These are phyloP conservation scores for Tetraodon nigroviridis DNA, from an alignment of 2,113 vertebrate species.

Conservation along the genomic window DNA sequence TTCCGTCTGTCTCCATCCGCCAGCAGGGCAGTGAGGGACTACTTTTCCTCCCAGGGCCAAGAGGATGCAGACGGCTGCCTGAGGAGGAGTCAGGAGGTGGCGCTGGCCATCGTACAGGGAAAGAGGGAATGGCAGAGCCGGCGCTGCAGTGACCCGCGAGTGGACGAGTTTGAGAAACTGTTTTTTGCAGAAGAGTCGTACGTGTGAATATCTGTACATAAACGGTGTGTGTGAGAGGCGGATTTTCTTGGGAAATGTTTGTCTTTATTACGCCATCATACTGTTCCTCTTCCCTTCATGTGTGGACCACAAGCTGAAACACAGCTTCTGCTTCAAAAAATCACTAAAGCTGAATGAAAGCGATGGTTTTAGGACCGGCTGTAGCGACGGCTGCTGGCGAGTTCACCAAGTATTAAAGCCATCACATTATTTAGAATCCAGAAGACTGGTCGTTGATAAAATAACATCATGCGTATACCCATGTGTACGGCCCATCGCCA, in stretches of 20 bases:
- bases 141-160: constrained; percentile 72
- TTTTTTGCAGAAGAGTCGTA: constrained; percentile 79
- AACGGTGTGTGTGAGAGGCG: constrained; percentile 10
- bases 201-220: constrained; percentile 42
- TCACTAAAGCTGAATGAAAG: no score
- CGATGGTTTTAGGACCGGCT: no score
- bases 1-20: constrained; percentile 64
- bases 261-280: constrained; percentile 10
- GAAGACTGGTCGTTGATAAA: no score
- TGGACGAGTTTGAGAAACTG: constrained; percentile 79
- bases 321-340: no score
- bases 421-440: no score
- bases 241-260: constrained; percentile 12
- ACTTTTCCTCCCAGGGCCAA: constrained; percentile 58
- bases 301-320: no score
- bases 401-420: no score
- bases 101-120: constrained; percentile 60
- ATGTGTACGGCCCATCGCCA: no score
- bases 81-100: constrained; percentile 64
- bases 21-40: constrained; percentile 51
- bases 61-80: constrained; percentile 56
- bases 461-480: no score
- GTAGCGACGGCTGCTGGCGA: no score
- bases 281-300: background rate
- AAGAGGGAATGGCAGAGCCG: constrained; percentile 73